Evolutionary conservation across 2,113 vertebrate genomes (phyloP).

Genomic region (Oreochromis aureus): DNA sequence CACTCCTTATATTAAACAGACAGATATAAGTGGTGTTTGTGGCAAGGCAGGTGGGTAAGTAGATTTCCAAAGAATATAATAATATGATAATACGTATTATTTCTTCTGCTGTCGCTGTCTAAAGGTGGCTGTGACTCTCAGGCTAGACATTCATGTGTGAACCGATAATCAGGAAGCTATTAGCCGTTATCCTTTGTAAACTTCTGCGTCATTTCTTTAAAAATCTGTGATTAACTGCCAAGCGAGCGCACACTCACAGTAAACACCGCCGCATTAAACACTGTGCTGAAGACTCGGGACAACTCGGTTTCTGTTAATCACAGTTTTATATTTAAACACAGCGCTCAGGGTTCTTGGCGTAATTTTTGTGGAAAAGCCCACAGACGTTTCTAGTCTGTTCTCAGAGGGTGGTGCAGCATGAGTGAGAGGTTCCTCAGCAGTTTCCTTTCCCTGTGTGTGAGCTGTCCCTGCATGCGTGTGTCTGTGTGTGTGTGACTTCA

Average conservation of each 20-base stretch:
- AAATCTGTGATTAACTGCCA: neutral
- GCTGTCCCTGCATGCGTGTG: neutral
- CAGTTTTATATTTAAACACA: neutral
- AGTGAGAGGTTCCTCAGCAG: constrained; percentile 13
- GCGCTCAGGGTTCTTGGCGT: neutral
- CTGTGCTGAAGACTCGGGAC: neutral
- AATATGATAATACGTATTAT: neutral
- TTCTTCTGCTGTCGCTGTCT: neutral
- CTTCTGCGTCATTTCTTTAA: neutral
- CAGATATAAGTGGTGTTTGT: neutral
- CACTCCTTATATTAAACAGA: neutral
- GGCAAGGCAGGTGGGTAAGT: neutral
- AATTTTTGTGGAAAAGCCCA: constrained; percentile 21
- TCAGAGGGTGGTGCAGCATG: constrained; percentile 12
- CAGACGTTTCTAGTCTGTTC: neutral
- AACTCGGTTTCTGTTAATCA: neutral
- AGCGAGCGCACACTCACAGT: neutral
- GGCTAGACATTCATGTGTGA: neutral
- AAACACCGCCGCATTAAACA: neutral
- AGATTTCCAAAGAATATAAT: neutral
- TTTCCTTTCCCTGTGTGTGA: neutral
- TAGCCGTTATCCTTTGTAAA: neutral
- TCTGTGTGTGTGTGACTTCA: constrained; percentile 20
- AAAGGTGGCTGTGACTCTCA: neutral
- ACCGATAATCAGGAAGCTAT: neutral